Evolutionary conservation across 2,797 vertebrate genomes (phyloP).

Genomic region (Hemibagrus guttatus): DNA sequence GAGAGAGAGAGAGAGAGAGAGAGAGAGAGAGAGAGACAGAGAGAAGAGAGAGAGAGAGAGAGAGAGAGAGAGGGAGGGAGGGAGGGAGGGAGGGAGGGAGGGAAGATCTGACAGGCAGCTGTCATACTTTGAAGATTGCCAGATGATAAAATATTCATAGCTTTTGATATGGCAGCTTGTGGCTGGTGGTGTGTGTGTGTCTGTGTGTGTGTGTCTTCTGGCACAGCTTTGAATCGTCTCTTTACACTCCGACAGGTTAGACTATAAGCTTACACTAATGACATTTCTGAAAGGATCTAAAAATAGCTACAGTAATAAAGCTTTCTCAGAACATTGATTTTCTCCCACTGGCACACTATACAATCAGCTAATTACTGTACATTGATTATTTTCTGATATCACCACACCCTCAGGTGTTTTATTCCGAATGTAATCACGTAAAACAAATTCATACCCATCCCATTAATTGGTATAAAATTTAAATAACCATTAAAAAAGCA

Average conservation of each 20-base stretch:
- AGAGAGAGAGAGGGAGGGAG: neutral
- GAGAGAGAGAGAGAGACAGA: neutral
- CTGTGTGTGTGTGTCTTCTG: neutral
- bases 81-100: too few relatives aligned
- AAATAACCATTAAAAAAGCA: neutral
- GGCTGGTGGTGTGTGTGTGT: neutral
- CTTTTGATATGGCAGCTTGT: neutral
- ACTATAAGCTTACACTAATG: neutral
- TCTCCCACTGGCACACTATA: too few relatives aligned
- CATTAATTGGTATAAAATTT: neutral
- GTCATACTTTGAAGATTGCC: slow-evolving; percentile 11
- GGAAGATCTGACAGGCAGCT: slow-evolving; percentile 1
- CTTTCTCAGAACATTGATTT: neutral
- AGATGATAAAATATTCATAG: slow-evolving; percentile 34
- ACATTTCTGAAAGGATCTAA: neutral
- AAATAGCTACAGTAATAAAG: neutral
- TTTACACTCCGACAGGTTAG: neutral
- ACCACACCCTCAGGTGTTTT: neutral
- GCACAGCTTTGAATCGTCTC: neutral
- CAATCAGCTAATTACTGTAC: too few relatives aligned
- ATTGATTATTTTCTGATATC: neutral
- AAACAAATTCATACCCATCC: neutral
- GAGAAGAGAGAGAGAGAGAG: too few relatives aligned
- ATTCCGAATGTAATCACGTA: neutral
- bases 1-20: neutral